Evolutionary conservation across 1,140 invertebrate species (phyloP).

Genomic region (Aplysia californica): DNA sequence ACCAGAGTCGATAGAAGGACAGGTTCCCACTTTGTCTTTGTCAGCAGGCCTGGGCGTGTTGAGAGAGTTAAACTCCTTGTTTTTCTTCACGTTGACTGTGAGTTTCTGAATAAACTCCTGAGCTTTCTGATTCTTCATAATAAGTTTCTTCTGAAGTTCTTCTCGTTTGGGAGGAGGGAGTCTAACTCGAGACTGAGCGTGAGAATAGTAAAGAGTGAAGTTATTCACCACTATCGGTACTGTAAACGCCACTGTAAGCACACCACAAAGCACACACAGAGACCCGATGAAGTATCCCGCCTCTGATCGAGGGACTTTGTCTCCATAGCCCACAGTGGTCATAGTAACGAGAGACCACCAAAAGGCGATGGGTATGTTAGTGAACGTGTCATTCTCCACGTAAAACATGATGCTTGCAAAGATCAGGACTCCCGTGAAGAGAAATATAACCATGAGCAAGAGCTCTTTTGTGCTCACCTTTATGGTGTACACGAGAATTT

Average conservation of each 20-base stretch:
- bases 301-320: conserved; percentile 60
- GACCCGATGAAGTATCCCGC: conserved; percentile 95
- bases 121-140: conserved; percentile 54
- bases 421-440: conserved; percentile 64
- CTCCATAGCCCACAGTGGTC: conserved; percentile 96
- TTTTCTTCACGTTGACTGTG: conserved; percentile 43
- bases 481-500: conserved; percentile 66
- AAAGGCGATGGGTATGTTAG: conserved; percentile 91
- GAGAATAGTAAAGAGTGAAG: conserved; percentile 97
- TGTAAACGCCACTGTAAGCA: conserved; percentile 95
- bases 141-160: conserved; percentile 54
- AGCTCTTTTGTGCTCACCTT: conserved; percentile 65
- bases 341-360: conserved; percentile 99
- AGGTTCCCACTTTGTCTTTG: conserved; percentile 2
- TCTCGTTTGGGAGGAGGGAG: conserved; percentile 56
- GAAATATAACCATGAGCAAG: conserved; percentile 62
- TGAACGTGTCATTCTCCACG: conserved; percentile 59
- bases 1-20: conserved; percentile 19
- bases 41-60: conserved; percentile 15
- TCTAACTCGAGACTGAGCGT: conserved; percentile 62
- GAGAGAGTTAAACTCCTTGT: conserved; percentile 29
- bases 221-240: conserved; percentile 98
- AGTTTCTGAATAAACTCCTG: conserved; percentile 51
- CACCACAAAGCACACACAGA: conserved; percentile 93
- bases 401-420: conserved; percentile 66